These are phyloP conservation scores for Neoarius graeffei DNA, from an alignment of 2,113 vertebrate species.

Conservation along the genomic window DNA sequence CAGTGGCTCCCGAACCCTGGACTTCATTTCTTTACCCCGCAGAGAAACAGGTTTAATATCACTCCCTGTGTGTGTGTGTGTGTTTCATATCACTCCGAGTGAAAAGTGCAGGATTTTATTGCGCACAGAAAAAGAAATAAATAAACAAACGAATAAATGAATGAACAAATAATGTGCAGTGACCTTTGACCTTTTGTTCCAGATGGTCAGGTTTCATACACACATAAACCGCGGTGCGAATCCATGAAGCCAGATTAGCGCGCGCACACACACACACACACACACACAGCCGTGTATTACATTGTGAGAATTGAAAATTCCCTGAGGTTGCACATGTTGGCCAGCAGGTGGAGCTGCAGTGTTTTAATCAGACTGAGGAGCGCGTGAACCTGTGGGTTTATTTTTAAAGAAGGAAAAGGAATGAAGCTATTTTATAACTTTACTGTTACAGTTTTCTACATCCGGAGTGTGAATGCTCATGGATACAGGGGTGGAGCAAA, in stretches of 20 bases:
- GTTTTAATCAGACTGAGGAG: not conserved
- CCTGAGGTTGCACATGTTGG: not conserved
- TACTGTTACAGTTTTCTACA: no score
- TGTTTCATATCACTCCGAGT: not conserved
- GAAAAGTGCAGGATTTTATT: not conserved
- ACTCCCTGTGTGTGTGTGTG: not conserved
- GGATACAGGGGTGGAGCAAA: no score
- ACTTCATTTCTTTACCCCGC: constrained; percentile 11
- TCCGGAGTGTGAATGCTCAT: no score
- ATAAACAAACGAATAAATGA: not conserved
- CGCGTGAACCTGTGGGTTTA: no score
- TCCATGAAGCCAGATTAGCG: not conserved
- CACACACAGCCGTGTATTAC: not conserved
- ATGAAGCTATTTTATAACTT: no score
- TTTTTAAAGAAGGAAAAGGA: no score
- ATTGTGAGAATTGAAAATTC: no score
- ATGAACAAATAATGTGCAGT: not conserved
- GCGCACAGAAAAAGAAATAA: not conserved
- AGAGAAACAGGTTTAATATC: not conserved
- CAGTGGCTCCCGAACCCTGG: not conserved
- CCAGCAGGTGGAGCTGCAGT: not conserved
- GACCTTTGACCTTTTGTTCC: constrained; percentile 6
- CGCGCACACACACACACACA: not conserved
- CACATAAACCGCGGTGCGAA: not conserved
- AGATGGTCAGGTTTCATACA: not conserved